phyloP scores from a whole-genome alignment of 2,113 vertebrate species.

The Calcarius ornatus region DNA sequence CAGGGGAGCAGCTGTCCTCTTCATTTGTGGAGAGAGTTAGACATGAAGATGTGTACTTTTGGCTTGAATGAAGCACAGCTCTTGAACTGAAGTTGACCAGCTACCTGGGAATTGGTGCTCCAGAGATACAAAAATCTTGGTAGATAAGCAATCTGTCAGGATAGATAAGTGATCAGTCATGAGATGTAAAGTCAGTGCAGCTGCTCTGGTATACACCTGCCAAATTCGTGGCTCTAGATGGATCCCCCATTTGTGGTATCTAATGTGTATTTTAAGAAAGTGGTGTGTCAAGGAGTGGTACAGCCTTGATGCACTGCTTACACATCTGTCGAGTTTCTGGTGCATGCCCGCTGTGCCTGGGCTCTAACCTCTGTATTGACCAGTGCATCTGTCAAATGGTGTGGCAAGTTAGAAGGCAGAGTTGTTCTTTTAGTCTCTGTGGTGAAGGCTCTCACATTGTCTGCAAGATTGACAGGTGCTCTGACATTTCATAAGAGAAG shows the following conservation, averaged over 20 bases:
- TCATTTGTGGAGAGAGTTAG: background rate
- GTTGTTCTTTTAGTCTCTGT: background rate
- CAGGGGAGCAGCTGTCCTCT: background rate
- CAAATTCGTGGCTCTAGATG: background rate
- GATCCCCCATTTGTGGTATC: background rate
- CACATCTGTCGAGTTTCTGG: background rate
- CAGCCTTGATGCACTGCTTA: background rate
- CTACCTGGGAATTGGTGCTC: background rate
- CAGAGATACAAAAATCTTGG: background rate
- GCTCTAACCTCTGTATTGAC: background rate
- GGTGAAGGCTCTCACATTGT: background rate
- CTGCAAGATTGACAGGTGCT: background rate
- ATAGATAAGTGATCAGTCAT: background rate
- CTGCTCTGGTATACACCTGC: background rate
- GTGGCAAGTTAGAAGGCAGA: background rate
- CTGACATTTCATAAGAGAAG: background rate
- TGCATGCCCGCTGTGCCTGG: background rate
- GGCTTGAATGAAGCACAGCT: background rate
- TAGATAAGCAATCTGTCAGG: rapidly evolving
- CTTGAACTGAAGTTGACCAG: background rate
- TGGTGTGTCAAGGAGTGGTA: background rate
- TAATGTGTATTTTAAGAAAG: background rate
- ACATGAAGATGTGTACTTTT: background rate
- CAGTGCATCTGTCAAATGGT: rapidly evolving
- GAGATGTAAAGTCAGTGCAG: background rate